Base-by-base conservation (phyloP, 1,140 invertebrate genomes). In the Venustaconcha ellipsiformis region DNA sequence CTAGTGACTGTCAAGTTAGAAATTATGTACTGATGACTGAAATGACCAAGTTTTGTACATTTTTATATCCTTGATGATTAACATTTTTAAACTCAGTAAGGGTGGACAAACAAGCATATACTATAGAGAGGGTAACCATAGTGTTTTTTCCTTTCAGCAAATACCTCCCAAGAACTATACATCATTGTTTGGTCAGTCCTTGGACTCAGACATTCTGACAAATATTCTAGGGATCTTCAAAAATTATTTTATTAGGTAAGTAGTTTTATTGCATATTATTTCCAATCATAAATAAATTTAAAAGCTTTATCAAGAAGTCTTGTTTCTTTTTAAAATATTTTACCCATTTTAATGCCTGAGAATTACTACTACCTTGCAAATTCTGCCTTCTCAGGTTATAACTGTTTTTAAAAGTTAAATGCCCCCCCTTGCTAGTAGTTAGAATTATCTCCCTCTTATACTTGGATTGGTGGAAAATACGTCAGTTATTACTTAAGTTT, bases 171-270 rank as follows among this genome's bases (percentile, higher is more conserved):
- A 60, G 15, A 67, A 80, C n/a, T 88, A 84, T 67, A 70, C 76
- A 0, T 81, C 83, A 18, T 63, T 90, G 48, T 88, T 91, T 83
- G 85, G 87, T 62, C 76, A 89, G 70, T 83, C 80, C 66, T 76
- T 91, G 30, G 90, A 91, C 78, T 79, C 84, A 63, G 84, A 88
- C 67, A 80, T 90, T 23, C 78, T 91, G n/a, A 76, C 83, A 5
- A 86, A 83, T 18, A 83, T 90, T 66, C 59, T 90, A 20, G 76
- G 67, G 13, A 78, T 84, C 69, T 80, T 90, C 37, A 72, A 82
- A 75, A 70, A 75, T 15, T 79, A 69, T 62, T 86, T 78, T 68
- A 76, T 84, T 37, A 76, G 75, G 85, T 85, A 82, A 84, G 82
- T 81, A 65, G 30, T 14, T 56, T 15, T 72, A 58, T n/a, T 14